Evolutionary conservation across 2,797 vertebrate species (phyloP), one percentile per base, ranked within the genome.

Genomic region (Trichosurus vulpecula): DNA sequence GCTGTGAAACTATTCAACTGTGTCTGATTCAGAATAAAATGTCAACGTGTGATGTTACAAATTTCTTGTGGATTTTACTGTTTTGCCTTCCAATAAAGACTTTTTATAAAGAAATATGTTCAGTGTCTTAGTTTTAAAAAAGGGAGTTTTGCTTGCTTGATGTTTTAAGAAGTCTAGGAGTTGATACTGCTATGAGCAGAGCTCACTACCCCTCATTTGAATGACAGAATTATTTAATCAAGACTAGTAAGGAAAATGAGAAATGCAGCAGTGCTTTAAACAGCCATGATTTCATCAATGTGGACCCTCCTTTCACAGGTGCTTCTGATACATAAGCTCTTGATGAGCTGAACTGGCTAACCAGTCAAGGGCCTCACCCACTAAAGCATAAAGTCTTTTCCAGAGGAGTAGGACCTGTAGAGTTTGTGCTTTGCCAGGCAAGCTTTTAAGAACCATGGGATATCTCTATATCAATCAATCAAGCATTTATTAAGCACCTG

Each of bases 81-180:
- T 98, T 99, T 98, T 98, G 98, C 98, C 95, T 98, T 98, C 98
- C 97, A 99, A 98, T 99, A 99, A 99, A 99, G 95, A 96, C 54
- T 93, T 96, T 97, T 98, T 97, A 93, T 66, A 94, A 97, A 95
- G 55, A 19, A n/a, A 87, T 81, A 47, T 87, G 74, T 47, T 87
- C 51, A 51, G 25, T 51, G 74, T 87, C 74, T 87, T 51, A 87
- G 74, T 87, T 87, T 87, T 51, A 41, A 81, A 87, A 51, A 51
- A 27, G 74, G 41, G 12, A 47, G 19, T 3, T 30, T 47, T 90
- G 5, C 90, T 90, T 19, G 12, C 30, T 35, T 57, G 13, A 30
- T 41, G 16, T 52, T 90, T 14, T 90, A 16, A 31, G 31, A 35
- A 90, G 10, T 35, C 30, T 54, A 81, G 61, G 35, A 66, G n/a